phyloP scores from a whole-genome alignment of 2,113 vertebrate species.

The Pandion haliaetus region DNA sequence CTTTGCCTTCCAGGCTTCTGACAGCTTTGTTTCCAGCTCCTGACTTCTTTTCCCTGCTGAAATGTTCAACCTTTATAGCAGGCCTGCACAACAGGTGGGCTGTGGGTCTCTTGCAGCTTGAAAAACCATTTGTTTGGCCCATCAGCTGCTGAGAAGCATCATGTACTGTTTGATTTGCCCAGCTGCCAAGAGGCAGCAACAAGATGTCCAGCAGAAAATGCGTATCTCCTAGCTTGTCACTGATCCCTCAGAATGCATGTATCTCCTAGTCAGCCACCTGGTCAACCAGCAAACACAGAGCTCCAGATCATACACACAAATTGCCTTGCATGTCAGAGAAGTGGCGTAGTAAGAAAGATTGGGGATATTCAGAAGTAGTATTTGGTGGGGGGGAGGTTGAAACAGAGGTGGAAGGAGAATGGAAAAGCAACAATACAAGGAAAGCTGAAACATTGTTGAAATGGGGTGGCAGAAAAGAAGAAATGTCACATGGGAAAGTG shows the following conservation, averaged over 20 bases:
- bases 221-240: neutral
- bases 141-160: slow-evolving; percentile 64
- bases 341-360: neutral
- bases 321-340: neutral
- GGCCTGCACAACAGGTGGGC: slow-evolving; percentile 58
- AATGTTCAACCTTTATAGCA: slow-evolving; percentile 57
- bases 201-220: slow-evolving; percentile 58
- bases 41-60: slow-evolving; percentile 59
- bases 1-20: slow-evolving; percentile 52
- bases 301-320: neutral
- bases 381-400: neutral
- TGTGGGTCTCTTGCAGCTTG: slow-evolving; percentile 39
- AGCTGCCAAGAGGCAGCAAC: slow-evolving; percentile 56
- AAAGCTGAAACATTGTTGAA: neutral
- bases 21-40: slow-evolving; percentile 59
- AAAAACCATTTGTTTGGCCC: slow-evolving; percentile 63
- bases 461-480: neutral
- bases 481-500: neutral
- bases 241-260: neutral
- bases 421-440: neutral
- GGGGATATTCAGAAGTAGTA: neutral
- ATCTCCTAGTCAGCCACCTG: slow-evolving; percentile 6
- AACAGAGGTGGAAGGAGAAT: neutral
- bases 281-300: neutral
- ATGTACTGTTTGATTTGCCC: slow-evolving; percentile 60